phyloP scores from a whole-genome alignment of 2,797 vertebrate genomes.

The Staurois parvus region DNA sequence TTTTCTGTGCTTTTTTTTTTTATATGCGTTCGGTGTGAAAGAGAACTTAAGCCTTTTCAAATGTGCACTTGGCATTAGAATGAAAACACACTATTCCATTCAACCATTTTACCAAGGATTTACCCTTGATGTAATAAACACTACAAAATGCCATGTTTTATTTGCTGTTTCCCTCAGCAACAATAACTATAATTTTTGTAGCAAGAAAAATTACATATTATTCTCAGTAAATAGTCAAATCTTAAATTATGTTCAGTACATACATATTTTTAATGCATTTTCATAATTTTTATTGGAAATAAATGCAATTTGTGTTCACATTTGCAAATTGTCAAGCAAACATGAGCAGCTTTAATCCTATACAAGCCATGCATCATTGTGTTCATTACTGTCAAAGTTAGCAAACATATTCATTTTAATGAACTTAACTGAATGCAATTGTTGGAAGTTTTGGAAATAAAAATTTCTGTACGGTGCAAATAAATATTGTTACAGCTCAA shows the following conservation, averaged over 20 bases:
- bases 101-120: neutral
- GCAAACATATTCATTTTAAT: constrained; percentile 28
- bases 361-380: constrained; percentile 25
- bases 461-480: neutral
- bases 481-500: neutral
- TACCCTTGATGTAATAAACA: constrained; percentile 1
- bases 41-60: neutral
- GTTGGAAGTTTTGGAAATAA: neutral
- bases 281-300: constrained; percentile 1
- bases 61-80: neutral
- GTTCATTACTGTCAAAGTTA: constrained; percentile 30
- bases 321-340: constrained; percentile 36
- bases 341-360: constrained; percentile 28
- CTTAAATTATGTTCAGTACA: constrained; percentile 28
- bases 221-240: constrained; percentile 15
- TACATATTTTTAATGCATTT: constrained; percentile 39
- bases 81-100: neutral
- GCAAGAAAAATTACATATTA: constrained; percentile 37
- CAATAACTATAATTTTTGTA: constrained; percentile 46
- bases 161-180: constrained; percentile 14
- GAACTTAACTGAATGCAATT: constrained; percentile 5
- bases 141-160: neutral
- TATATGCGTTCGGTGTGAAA: no score
- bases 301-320: constrained; percentile 22
- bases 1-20: no score